Conservation (phyloP, 2,113 vertebrate species). For the Dasyurus viverrinus region DNA sequence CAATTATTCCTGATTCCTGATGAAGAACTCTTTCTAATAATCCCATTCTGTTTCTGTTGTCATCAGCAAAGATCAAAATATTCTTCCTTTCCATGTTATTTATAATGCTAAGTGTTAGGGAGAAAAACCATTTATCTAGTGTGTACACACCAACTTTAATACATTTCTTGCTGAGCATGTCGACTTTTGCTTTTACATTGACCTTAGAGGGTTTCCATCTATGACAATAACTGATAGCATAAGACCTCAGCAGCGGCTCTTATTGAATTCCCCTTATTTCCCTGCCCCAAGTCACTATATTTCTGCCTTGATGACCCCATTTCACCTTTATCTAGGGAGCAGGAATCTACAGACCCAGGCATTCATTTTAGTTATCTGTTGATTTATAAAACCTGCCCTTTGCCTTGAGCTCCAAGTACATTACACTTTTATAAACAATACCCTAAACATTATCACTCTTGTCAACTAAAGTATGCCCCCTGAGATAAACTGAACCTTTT, state of each 20-base stretch:
- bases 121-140: neutral
- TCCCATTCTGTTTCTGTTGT: neutral
- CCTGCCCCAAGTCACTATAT: neutral
- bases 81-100: slow-evolving; percentile 16
- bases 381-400: slow-evolving; percentile 59
- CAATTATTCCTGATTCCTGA: neutral
- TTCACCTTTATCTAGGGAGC: slow-evolving; percentile 31
- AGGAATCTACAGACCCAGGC: neutral
- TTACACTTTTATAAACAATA: slow-evolving; percentile 44
- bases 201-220: neutral
- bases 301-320: neutral
- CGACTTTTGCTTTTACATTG: neutral
- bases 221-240: neutral
- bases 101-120: neutral
- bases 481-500: slow-evolving; percentile 38
- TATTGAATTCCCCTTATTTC: slow-evolving; percentile 42
- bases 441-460: slow-evolving; percentile 47
- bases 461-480: slow-evolving; percentile 18
- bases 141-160: neutral
- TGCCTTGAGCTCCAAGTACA: slow-evolving; percentile 32
- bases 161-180: slow-evolving; percentile 23
- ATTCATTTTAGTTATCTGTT: slow-evolving; percentile 63
- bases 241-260: neutral
- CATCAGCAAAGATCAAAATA: neutral
- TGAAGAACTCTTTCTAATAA: neutral